These are phyloP conservation scores for Campodea augens DNA, from an alignment of 1,140 invertebrate species.

Conservation along the genomic window DNA sequence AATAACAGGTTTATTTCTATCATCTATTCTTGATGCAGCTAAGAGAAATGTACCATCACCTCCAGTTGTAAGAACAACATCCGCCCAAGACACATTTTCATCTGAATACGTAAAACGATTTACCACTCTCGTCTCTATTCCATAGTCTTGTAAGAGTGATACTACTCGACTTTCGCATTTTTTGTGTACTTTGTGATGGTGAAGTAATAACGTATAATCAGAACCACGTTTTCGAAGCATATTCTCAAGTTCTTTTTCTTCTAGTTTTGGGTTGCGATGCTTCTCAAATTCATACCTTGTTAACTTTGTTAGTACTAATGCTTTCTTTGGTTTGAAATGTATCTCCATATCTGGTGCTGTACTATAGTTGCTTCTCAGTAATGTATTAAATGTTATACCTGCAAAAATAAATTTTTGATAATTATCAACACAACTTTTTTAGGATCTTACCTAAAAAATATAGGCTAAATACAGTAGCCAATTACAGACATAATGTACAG, in stretches of 20 bases:
- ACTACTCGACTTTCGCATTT: conserved; percentile 46
- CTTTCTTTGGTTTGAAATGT: conserved; percentile 16
- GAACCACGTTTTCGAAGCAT: conserved; percentile 52
- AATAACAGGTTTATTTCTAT: conserved; percentile 65
- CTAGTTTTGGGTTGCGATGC: conserved; percentile 40
- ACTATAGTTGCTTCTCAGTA: not conserved
- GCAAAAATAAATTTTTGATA: too few relatives aligned
- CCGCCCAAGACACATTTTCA: conserved; percentile 73
- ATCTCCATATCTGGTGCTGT: not conserved
- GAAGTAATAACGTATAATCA: conserved; percentile 55
- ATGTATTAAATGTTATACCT: too few relatives aligned
- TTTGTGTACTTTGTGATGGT: conserved; percentile 60
- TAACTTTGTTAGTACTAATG: conserved; percentile 66
- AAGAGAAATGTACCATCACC: conserved; percentile 96
- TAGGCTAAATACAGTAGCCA: too few relatives aligned
- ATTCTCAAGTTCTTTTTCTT: conserved; percentile 44
- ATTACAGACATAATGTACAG: too few relatives aligned
- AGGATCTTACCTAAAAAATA: too few relatives aligned
- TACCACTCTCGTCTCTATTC: conserved; percentile 60
- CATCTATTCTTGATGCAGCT: conserved; percentile 63
- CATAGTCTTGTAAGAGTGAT: conserved; percentile 40
- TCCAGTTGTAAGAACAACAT: conserved; percentile 83
- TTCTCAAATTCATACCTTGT: conserved; percentile 78
- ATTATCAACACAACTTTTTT: too few relatives aligned
- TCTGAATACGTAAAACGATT: conserved; percentile 49